Evolutionary conservation across 37 sponge, comb jelly and placozoan genomes (phyloP).

Genomic region (Hexactinellida sp.): DNA sequence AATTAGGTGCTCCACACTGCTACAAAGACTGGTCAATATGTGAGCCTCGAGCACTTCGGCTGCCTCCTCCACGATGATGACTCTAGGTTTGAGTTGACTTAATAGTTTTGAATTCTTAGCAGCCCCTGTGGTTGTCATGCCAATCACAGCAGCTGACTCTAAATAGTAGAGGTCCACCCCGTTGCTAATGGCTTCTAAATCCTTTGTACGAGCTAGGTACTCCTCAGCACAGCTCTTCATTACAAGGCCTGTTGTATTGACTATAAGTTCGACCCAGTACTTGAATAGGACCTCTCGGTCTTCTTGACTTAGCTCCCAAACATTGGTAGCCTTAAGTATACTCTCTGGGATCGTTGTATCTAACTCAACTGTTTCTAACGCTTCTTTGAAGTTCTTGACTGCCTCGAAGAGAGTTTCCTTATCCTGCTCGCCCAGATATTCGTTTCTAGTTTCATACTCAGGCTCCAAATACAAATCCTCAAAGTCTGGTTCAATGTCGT

Average conservation of each 20-base stretch:
- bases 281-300: conserved; percentile 10
- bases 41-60: conserved; percentile 32
- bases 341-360: neutral
- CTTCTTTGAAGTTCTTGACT: neutral
- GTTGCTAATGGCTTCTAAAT: neutral
- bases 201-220: neutral
- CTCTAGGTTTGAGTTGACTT: conserved; percentile 16
- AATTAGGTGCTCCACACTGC: conserved; percentile 20
- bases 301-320: conserved; percentile 19
- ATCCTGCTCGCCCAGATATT: neutral
- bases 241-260: neutral
- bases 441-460: neutral
- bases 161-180: neutral
- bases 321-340: neutral
- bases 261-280: neutral
- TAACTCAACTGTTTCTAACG: neutral
- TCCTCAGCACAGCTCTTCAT: neutral
- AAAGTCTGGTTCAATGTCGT: neutral
- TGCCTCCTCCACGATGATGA: conserved; percentile 33
- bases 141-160: conserved; percentile 14
- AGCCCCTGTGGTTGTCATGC: conserved; percentile 27
- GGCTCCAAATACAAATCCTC: neutral
- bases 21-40: conserved; percentile 13
- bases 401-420: neutral
- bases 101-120: conserved; percentile 19